A percentile compares a stretch with the other conserved stretches of the same genome.
phyloP scores from a whole-genome alignment of 2,113 vertebrate species.

The Sarotherodon lohbergeri region DNA sequence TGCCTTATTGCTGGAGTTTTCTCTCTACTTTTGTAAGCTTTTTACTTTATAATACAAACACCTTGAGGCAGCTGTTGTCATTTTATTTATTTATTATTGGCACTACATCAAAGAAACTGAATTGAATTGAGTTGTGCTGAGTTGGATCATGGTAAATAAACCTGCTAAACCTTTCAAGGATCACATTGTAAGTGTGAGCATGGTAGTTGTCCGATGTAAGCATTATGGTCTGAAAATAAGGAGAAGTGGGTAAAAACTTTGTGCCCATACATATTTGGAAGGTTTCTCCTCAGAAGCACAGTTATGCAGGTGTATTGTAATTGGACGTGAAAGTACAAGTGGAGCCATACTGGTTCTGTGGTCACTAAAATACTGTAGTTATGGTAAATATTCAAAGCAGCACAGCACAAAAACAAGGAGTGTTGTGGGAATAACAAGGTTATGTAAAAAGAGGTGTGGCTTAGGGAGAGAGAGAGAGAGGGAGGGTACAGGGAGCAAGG shows the following conservation, averaged over 20 bases:
- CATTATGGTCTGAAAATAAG: neutral
- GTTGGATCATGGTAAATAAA: neutral
- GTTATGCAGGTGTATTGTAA: neutral
- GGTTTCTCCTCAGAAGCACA: neutral
- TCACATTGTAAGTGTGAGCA: neutral
- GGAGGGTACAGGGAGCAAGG: neutral
- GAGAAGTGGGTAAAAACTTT: fast-evolving
- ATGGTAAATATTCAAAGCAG: neutral
- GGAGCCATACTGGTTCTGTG: neutral
- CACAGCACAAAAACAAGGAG: neutral
- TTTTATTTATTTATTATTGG: neutral
- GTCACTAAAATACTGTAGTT: neutral
- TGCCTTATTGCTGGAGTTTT: neutral
- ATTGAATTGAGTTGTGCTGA: neutral
- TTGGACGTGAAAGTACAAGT: neutral
- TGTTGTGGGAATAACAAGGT: constrained; percentile 18
- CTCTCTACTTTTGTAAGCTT: neutral
- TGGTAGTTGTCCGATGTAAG: neutral
- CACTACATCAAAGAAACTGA: neutral
- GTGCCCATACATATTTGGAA: neutral
- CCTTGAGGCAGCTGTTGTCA: neutral
- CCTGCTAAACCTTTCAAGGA: neutral
- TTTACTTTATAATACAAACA: neutral
- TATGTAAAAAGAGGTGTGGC: constrained; percentile 6
- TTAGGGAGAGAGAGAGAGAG: neutral